A percentile compares a stretch with the other conserved stretches of the same genome.
These are phyloP conservation scores for Melospiza georgiana DNA, from an alignment of 2,113 vertebrate genomes.

Conservation along the genomic window DNA sequence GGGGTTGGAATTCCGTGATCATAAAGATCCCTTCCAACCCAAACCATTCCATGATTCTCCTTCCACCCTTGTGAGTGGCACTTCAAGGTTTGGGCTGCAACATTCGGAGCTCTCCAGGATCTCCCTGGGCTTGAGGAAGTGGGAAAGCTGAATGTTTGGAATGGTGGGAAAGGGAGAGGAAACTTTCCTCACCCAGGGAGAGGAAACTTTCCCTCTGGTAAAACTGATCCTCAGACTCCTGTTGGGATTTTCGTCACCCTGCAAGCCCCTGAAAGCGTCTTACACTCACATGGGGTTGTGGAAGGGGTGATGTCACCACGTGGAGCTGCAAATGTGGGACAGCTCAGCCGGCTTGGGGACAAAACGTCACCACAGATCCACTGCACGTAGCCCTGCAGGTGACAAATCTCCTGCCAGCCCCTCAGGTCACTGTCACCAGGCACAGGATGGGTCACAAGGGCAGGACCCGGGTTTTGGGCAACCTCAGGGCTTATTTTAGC, in stretches of 20 bases:
- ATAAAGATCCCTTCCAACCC: background rate
- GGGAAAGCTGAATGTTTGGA: accelerated
- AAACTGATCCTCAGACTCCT: background rate
- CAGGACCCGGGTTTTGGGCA: background rate
- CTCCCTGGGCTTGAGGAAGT: background rate
- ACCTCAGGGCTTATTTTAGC: background rate
- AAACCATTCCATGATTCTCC: background rate
- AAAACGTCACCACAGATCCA: background rate
- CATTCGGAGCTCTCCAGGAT: no score
- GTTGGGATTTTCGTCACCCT: background rate
- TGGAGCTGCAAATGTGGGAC: background rate
- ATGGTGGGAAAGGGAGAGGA: background rate
- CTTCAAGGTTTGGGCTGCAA: accelerated
- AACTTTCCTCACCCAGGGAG: background rate
- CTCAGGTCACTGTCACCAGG: background rate
- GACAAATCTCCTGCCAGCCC: background rate
- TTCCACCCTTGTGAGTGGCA: accelerated
- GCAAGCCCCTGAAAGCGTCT: background rate
- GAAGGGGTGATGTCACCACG: background rate
- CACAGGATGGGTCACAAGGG: accelerated
- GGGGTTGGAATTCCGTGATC: background rate
- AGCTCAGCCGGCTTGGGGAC: background rate
- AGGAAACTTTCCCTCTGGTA: background rate
- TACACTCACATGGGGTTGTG: accelerated
- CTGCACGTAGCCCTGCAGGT: background rate